phyloP scores from a whole-genome alignment of 2,888 invertebrate genomes.

The Agapostemon virescens region DNA sequence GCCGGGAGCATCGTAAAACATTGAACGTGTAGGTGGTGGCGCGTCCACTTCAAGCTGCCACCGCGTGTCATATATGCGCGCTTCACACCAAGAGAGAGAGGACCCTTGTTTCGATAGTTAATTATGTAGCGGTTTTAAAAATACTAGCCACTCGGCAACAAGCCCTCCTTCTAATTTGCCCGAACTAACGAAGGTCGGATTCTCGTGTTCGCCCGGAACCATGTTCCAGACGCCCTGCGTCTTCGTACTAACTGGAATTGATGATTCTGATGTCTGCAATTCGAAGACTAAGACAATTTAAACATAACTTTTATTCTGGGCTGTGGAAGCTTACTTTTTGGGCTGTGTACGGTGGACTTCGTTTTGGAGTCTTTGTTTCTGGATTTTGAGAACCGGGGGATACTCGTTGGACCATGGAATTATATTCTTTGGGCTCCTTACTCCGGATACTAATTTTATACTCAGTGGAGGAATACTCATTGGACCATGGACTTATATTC shows the following conservation, averaged over 20 bases:
- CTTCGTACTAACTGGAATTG: neutral
- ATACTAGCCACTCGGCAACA: neutral
- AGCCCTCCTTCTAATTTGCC: neutral
- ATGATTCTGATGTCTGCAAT: neutral
- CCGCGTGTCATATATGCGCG: neutral
- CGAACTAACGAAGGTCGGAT: neutral
- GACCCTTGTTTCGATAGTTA: slow-evolving; percentile 13
- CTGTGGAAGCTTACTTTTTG: neutral
- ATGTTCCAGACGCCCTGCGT: neutral
- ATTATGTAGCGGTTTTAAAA: slow-evolving; percentile 1
- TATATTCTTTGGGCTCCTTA: too few relatives aligned
- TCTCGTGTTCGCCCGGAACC: neutral
- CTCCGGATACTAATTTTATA: too few relatives aligned
- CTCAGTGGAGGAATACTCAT: too few relatives aligned
- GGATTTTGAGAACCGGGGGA: too few relatives aligned
- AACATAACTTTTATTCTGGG: neutral
- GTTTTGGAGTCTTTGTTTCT: too few relatives aligned
- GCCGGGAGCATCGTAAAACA: slow-evolving; percentile 39
- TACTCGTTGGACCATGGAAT: too few relatives aligned
- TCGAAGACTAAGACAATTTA: neutral
- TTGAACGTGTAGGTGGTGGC: neutral
- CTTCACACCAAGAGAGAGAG: neutral
- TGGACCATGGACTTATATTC: too few relatives aligned
- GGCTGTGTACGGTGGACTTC: too few relatives aligned
- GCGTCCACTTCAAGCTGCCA: neutral